Evolutionary conservation across 1,140 invertebrate genomes (phyloP).

Genomic region (Magallana angulata): DNA sequence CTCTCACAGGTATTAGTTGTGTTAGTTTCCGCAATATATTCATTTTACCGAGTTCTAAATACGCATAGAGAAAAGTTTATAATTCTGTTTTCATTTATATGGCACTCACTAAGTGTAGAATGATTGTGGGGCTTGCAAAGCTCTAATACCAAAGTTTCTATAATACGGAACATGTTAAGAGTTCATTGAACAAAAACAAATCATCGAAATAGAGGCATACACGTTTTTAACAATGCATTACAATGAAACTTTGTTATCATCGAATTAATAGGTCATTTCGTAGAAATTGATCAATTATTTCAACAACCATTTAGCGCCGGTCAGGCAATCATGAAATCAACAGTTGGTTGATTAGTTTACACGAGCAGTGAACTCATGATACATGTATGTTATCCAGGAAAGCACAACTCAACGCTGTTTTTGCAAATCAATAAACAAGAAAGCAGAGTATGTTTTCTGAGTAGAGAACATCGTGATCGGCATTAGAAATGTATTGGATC

Average conservation of each 20-base stretch:
- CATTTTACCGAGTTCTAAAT: neutral
- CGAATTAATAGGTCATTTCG: no score
- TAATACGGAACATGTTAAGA: no score
- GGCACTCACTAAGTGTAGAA: neutral
- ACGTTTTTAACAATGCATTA: no score
- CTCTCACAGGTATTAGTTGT: slow-evolving; percentile 69
- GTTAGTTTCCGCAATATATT: neutral
- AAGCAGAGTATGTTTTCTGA: no score
- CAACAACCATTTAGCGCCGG: no score
- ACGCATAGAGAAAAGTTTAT: neutral
- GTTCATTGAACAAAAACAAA: no score
- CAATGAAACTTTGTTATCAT: no score
- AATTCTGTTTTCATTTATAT: neutral
- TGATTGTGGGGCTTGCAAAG: neutral
- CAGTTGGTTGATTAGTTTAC: neutral
- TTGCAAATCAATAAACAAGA: neutral
- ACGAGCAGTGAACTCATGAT: neutral
- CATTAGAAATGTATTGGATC: no score
- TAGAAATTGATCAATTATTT: no score
- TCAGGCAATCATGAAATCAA: neutral
- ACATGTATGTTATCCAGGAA: neutral
- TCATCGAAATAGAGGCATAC: no score
- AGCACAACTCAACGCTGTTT: no score
- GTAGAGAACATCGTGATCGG: no score
- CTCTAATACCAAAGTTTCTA: neutral